Conservation (phyloP, 2,888 invertebrate species). For the Suillia variegata region DNA sequence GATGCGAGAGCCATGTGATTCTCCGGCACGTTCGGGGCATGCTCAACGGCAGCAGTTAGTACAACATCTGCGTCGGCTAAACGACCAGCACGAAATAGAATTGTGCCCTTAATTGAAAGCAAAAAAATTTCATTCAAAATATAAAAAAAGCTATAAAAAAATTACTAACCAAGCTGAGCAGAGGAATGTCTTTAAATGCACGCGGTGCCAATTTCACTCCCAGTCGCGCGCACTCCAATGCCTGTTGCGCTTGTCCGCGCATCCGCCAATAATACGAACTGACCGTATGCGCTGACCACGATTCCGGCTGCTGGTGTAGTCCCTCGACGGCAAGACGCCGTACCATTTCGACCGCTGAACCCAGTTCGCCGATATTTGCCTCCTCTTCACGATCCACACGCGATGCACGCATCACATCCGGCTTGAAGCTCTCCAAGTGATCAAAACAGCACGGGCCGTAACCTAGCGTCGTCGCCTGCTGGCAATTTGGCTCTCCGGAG, state of each 20-base stretch:
- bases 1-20: conserved; percentile 57
- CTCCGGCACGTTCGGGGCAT: conserved; percentile 52
- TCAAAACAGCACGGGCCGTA: conserved; percentile 51
- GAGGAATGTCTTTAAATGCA: conserved; percentile 50
- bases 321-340: conserved; percentile 45
- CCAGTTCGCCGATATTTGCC: conserved; percentile 35
- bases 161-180: conserved; percentile 55
- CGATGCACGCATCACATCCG: conserved; percentile 37
- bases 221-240: conserved; percentile 55
- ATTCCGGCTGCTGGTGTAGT: conserved; percentile 46
- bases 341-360: conserved; percentile 40
- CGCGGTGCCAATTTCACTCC: conserved; percentile 54
- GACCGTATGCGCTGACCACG: conserved; percentile 57
- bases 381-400: conserved; percentile 51
- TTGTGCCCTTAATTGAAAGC: too few relatives aligned
- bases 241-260: conserved; percentile 53
- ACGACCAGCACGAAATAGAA: conserved; percentile 52
- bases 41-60: conserved; percentile 52
- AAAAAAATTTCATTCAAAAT: too few relatives aligned
- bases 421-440: conserved; percentile 49
- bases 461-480: conserved; percentile 35
- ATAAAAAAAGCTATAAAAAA: too few relatives aligned
- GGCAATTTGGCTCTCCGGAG: conserved; percentile 43
- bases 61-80: conserved; percentile 53
- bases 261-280: conserved; percentile 59